These are phyloP conservation scores for Lemur catta DNA, from an alignment of 2,797 vertebrate genomes.

Conservation along the genomic window DNA sequence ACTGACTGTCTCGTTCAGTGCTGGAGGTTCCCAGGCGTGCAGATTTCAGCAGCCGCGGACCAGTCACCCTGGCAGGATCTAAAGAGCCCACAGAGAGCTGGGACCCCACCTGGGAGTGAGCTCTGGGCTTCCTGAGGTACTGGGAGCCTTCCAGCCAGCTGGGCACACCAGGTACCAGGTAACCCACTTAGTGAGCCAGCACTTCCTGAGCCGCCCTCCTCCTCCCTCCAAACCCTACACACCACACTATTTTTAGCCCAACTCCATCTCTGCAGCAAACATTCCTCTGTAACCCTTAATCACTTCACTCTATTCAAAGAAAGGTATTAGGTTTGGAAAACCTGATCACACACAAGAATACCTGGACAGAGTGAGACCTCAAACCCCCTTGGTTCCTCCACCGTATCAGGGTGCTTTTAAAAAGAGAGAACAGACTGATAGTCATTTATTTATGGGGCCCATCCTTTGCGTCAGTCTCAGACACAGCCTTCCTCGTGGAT, in stretches of 20 bases:
- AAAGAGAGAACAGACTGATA: background rate
- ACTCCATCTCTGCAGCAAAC: background rate
- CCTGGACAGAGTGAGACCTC: background rate
- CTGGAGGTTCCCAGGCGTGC: background rate
- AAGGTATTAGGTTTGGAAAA: background rate
- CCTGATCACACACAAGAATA: no score
- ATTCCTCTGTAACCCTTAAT: background rate
- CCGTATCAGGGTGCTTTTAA: no score
- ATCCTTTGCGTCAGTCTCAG: background rate
- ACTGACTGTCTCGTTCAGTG: background rate
- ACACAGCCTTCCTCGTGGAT: accelerated
- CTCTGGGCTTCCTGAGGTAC: background rate
- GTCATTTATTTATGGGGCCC: background rate
- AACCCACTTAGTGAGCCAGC: background rate
- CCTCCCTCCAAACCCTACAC: background rate
- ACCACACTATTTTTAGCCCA: background rate
- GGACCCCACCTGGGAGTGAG: background rate
- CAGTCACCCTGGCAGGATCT: background rate
- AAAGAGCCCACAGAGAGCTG: background rate
- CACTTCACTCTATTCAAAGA: background rate
- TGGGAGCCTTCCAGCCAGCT: background rate
- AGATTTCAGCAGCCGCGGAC: background rate
- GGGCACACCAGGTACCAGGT: background rate
- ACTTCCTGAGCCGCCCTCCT: background rate
- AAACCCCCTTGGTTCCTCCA: background rate